A percentile compares a stretch with the other conserved stretches of the same genome.
These are phyloP conservation scores for Heliangelus exortis DNA, from an alignment of 2,797 vertebrate species.

Conservation along the genomic window DNA sequence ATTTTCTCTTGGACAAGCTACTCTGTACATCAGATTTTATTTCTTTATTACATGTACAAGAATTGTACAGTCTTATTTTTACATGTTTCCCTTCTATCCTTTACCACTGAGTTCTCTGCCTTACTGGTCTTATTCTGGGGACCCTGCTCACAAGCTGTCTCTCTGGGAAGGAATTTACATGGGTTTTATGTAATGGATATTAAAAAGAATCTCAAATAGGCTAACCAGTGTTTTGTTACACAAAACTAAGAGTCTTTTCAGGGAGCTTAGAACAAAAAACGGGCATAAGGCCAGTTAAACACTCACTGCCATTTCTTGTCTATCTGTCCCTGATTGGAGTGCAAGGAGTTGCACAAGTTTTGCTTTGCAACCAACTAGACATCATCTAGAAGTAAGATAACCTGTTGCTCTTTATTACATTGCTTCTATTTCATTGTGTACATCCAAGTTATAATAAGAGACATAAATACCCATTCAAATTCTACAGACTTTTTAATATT, in stretches of 20 bases:
- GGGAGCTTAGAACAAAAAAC: constrained; percentile 56
- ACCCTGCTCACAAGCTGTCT: background rate
- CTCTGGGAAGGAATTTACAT: constrained; percentile 36
- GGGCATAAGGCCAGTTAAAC: constrained; percentile 72
- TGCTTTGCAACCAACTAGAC: constrained; percentile 15
- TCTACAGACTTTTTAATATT: background rate
- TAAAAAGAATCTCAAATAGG: constrained; percentile 53
- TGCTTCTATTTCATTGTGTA: background rate
- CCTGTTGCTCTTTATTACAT: background rate
- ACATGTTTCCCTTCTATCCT: background rate
- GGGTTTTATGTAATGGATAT: background rate
- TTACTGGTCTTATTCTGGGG: constrained; percentile 19
- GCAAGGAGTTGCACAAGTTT: constrained; percentile 23
- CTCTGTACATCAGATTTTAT: background rate
- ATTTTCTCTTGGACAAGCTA: background rate
- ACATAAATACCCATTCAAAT: background rate
- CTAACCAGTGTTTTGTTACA: constrained; percentile 59
- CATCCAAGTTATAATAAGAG: background rate
- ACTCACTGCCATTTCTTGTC: constrained; percentile 47
- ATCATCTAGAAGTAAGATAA: background rate
- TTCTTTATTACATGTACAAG: background rate
- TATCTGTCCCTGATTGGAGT: constrained; percentile 43
- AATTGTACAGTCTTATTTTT: background rate
- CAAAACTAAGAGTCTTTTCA: constrained; percentile 56
- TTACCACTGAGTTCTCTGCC: background rate